Percentiles rank a stretch among this genome's conserved stretches.
phyloP scores from a whole-genome alignment of 2,888 invertebrate species.

The Agonopterix alstromeriana region DNA sequence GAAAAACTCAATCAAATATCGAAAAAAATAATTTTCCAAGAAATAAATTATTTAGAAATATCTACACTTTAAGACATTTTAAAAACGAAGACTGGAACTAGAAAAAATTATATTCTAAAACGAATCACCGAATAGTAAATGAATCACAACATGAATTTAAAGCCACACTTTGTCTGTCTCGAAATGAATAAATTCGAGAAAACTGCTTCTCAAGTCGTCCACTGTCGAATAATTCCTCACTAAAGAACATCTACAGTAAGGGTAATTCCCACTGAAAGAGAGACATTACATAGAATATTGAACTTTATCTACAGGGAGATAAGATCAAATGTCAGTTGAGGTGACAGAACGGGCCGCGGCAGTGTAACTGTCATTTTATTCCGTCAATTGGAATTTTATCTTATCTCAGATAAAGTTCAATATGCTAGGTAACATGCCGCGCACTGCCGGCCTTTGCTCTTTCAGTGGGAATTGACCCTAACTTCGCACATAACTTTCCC shows the following conservation, averaged over 20 bases:
- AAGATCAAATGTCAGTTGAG: too few relatives aligned
- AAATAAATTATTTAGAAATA: constrained; percentile 3
- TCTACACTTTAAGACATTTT: constrained; percentile 3
- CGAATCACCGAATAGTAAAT: constrained; percentile 1
- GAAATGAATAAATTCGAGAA: neutral
- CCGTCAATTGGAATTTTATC: too few relatives aligned
- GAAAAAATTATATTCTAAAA: constrained; percentile 3
- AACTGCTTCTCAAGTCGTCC: too few relatives aligned
- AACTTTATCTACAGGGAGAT: too few relatives aligned
- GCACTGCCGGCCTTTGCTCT: too few relatives aligned
- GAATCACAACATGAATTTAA: constrained; percentile 11
- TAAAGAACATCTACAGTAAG: constrained; percentile 1
- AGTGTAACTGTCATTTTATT: too few relatives aligned
- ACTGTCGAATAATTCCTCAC: neutral
- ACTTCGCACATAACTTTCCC: constrained; percentile 1
- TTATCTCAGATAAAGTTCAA: too few relatives aligned
- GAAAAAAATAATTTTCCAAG: neutral
- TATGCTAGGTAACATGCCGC: too few relatives aligned
- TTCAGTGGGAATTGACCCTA: constrained; percentile 7
- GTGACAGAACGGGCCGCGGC: too few relatives aligned
- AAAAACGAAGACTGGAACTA: neutral
- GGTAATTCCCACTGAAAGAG: neutral
- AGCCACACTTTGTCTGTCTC: constrained; percentile 3
- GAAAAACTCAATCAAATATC: neutral
- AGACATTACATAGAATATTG: too few relatives aligned